A percentile compares a stretch with the other conserved stretches of the same genome.
Evolutionary conservation across 53 echinoderm and acorn worm species (phyloP).

Genomic region (Actinopyga echinites): DNA sequence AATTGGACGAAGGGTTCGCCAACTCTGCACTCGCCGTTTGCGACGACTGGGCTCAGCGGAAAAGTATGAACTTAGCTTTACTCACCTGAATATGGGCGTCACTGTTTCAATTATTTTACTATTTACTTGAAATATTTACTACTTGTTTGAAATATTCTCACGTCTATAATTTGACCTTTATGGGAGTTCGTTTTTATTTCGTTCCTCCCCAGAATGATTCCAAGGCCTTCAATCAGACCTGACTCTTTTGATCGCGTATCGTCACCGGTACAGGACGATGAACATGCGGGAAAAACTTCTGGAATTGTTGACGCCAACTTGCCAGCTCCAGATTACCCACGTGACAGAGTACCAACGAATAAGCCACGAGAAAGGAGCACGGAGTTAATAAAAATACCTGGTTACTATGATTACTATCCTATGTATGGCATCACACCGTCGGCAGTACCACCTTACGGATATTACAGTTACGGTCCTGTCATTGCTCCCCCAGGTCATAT

Average conservation of each 20-base stretch:
- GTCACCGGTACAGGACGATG: too few species aligned
- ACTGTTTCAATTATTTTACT: too few species aligned
- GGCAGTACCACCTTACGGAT: background rate
- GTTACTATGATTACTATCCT: background rate
- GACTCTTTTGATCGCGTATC: background rate
- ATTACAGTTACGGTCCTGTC: background rate
- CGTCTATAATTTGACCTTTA: too few species aligned
- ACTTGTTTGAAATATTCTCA: too few species aligned
- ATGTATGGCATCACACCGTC: background rate
- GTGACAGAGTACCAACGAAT: background rate
- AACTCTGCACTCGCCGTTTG: too few species aligned
- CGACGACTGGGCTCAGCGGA: too few species aligned
- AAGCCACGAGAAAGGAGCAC: too few species aligned
- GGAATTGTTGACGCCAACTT: background rate
- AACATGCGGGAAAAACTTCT: too few species aligned
- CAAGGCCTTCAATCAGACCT: conserved; percentile 3
- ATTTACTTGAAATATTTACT: too few species aligned
- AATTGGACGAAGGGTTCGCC: too few species aligned
- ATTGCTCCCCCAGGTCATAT: background rate
- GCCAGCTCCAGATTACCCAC: conserved; percentile 19
- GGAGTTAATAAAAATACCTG: background rate
- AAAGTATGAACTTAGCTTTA: too few species aligned
- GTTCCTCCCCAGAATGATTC: conserved; percentile 6
- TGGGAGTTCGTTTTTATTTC: background rate
- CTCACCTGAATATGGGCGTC: too few species aligned